Conservation (phyloP, 2,888 invertebrate genomes). For the Tanypteryx hageni region DNA sequence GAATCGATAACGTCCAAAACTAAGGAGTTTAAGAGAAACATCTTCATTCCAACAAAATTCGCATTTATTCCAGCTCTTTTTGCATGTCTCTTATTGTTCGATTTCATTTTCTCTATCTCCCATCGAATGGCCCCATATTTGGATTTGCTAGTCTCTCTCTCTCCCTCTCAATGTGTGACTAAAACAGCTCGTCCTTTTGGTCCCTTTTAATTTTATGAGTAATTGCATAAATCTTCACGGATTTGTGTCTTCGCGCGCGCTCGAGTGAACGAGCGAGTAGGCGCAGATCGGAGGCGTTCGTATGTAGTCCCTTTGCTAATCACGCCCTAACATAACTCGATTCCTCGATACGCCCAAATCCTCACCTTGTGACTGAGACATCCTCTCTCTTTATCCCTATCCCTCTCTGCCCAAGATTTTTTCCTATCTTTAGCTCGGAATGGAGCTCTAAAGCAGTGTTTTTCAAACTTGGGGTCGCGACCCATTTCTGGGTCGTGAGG, state of each 20-base stretch:
- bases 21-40: too few relatives aligned
- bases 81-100: too few relatives aligned
- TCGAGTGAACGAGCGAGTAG: not conserved
- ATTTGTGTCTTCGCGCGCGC: not conserved
- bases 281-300: not conserved
- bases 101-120: too few relatives aligned
- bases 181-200: not conserved
- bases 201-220: not conserved
- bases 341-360: not conserved
- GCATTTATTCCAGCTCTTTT: too few relatives aligned
- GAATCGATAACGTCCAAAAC: too few relatives aligned
- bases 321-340: not conserved
- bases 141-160: not conserved
- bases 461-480: too few relatives aligned
- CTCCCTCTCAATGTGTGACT: not conserved
- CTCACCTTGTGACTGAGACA: too few relatives aligned
- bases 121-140: not conserved
- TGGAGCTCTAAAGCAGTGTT: too few relatives aligned
- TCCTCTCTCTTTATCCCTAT: too few relatives aligned
- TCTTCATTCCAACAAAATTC: too few relatives aligned
- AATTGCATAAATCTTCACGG: slow-evolving; percentile 19
- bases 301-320: not conserved
- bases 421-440: not conserved
- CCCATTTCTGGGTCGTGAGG: too few relatives aligned
- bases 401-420: too few relatives aligned